Evolutionary conservation across 2,113 vertebrate genomes (phyloP), one percentile per base, ranked within the genome.

Genomic region (Cyprinodon tularosa): DNA sequence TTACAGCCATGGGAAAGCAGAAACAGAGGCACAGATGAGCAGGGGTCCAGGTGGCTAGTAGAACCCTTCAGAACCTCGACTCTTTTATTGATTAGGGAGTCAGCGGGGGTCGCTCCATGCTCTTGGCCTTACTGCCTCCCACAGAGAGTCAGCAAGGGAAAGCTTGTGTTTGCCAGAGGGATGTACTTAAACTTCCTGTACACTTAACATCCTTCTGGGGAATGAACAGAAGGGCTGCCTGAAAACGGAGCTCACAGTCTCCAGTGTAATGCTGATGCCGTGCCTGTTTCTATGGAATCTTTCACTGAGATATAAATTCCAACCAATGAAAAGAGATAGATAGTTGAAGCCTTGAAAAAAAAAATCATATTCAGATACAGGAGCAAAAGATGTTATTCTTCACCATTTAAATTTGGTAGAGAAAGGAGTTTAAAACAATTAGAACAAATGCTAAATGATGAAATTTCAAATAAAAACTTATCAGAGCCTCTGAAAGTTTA

Each of bases 21-120:
- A 86, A 89, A 87, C 85, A 91, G 77, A 90, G 82, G 83, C 85
- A 64, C 77, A 87, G 87, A 85, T 75, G 76, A 86, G 87, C 76
- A 80, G 89, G 89, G 89, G 86, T 91, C 76, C 87, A 89, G 89
- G 88, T 91, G 86, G 89, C 80, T 79, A 61, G 88, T 84, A 82
- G 90, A 84, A 87, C 81, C 78, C 65, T 69, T 92, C 89, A 91
- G 84, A 90, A 91, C 89, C 80, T 84, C n/a, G 1, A 81, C 74
- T 88, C 80, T 79, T 82, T 91, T 80, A 90, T 88, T 89, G 85
- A 88, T 93, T 88, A 81, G 76, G 64, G 79, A 86, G 84, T 88
- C 89, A 85, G 80, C 47, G 66, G 89, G 90, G 85, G 84, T 86
- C 71, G 62, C 50, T 75, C 68, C 76, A 68, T 82, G 78, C 78